Evolutionary conservation across 1,140 invertebrate species (phyloP), one percentile per base, ranked within the genome.

Genomic region (Calephelis nemesis): DNA sequence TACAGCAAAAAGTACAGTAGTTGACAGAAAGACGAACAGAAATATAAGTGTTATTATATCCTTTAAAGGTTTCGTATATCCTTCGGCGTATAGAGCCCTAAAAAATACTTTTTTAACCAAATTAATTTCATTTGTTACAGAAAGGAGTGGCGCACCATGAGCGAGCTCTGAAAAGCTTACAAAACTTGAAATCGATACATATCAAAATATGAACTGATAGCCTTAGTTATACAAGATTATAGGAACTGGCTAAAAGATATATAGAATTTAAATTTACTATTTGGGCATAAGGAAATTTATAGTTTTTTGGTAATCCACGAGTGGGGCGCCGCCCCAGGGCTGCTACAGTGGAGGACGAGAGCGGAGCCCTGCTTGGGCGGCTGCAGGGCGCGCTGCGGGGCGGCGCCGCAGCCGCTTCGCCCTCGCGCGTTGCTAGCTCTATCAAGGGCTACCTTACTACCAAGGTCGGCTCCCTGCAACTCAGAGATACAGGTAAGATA

Each of bases 341-440:
- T 90, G 90, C 90, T 91, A 93, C 92, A 86, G 86, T 93, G 91
- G 92, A 84, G 89, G 89, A 91, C 85, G 92, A 91, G 85, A 93
- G 90, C 70, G 82, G 79, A 74, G 87, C 89, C 76, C 83, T 90
- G 84, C 81, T 92, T 72, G 88, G 87, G 85, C 87, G 91, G 83
- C 84, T 92, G 81, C 85, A 88, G 74, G 89, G 89, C 69, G 91
- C 90, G 82, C 89, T 92, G 77, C 79, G 89, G 49, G 90, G 90
- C 78, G 93, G 88, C 81, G 87, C 87, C 76, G 93, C 92, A 86
- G 88, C 85, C 78, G 84, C 87, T 78, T 87, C 88, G 72, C 85
- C 88, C 71, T 79, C 85, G 63, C 78, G 86, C 54, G 85, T 90
- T 65, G 88, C 88, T 68, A 90, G 77, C 81, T 84, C 84, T 74